Conservation (phyloP, 2,888 invertebrate species). For the Rhamphomyia laevipes region DNA sequence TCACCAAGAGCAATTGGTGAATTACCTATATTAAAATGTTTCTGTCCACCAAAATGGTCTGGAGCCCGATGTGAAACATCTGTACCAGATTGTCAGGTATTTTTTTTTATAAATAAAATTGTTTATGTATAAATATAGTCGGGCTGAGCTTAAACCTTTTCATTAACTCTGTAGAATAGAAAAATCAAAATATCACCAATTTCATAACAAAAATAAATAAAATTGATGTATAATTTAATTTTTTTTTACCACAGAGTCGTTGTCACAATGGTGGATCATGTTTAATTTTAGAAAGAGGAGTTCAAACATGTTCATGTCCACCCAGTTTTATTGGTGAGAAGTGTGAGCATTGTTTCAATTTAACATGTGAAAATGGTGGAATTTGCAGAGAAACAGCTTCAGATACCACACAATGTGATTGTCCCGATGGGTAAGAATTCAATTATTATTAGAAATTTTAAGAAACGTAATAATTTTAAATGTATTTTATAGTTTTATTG, state of each 20-base stretch:
- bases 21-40: conserved; percentile 39
- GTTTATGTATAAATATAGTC: no score
- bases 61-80: conserved; percentile 53
- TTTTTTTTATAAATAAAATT: no score
- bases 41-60: conserved; percentile 51
- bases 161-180: no score
- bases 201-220: no score
- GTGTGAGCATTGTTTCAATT: conserved; percentile 46
- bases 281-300: conserved; percentile 30
- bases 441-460: background rate
- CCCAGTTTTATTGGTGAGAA: conserved; percentile 41
- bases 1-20: conserved; percentile 26
- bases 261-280: conserved; percentile 53
- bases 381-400: conserved; percentile 40
- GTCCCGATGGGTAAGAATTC: conserved; percentile 41
- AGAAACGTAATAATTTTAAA: background rate
- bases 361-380: conserved; percentile 50
- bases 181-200: no score
- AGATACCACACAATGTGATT: conserved; percentile 41
- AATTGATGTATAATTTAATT: no score
- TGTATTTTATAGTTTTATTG: conserved; percentile 30
- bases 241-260: conserved; percentile 24
- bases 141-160: no score
- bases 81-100: conserved; percentile 42
- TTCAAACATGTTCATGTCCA: conserved; percentile 42